phyloP scores from a whole-genome alignment of 2,797 vertebrate species.

The Acomys russatus region DNA sequence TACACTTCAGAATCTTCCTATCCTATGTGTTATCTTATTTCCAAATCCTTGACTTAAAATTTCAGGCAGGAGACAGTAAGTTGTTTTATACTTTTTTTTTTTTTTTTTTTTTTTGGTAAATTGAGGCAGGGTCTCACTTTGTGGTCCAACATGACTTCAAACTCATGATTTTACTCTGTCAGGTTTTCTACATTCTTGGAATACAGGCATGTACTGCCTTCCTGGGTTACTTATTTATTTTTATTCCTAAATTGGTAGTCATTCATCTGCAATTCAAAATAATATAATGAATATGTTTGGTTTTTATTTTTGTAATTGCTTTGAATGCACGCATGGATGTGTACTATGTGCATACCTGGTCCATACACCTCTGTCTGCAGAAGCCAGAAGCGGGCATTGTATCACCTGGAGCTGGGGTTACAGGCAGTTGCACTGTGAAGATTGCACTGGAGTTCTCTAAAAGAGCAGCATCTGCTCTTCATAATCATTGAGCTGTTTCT shows the following conservation, averaged over 20 bases:
- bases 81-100: background rate
- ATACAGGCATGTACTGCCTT: background rate
- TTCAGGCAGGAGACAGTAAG: slow-evolving; percentile 41
- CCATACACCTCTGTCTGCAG: background rate
- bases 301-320: background rate
- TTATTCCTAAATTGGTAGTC: slow-evolving; percentile 35
- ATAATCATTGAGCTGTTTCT: background rate
- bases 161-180: background rate
- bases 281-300: background rate
- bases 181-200: background rate
- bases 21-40: slow-evolving; percentile 73
- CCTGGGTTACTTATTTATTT: background rate
- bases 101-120: background rate
- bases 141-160: background rate
- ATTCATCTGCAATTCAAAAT: slow-evolving; percentile 46
- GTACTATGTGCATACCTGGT: background rate
- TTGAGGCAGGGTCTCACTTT: background rate
- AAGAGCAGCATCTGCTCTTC: background rate
- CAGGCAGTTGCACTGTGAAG: too few relatives aligned
- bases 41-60: slow-evolving; percentile 65
- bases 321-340: background rate
- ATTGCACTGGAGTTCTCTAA: background rate
- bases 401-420: background rate
- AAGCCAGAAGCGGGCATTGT: background rate
- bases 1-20: slow-evolving; percentile 64